Evolutionary conservation across 1,140 invertebrate genomes (phyloP).

Genomic region (Drosophila lini): DNA sequence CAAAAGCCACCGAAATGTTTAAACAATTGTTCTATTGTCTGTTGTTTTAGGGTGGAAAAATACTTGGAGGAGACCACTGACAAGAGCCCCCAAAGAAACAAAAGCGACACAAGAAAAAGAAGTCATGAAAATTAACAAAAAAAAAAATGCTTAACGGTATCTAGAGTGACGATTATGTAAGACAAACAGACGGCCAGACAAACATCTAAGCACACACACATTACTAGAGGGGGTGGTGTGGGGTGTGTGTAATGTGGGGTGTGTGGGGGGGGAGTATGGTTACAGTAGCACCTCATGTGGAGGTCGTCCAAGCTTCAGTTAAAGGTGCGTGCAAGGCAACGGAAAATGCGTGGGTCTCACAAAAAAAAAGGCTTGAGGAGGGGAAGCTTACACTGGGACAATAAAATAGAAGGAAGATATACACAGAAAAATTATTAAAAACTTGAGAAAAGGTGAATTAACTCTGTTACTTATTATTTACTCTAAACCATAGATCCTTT

Average conservation of each 20-base stretch:
- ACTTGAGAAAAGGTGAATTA: not conserved
- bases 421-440: not conserved
- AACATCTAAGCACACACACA: constrained; percentile 74
- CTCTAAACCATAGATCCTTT: not conserved
- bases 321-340: constrained; percentile 64
- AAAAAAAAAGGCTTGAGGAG: constrained; percentile 1
- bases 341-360: constrained; percentile 53
- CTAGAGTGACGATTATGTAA: constrained; percentile 83
- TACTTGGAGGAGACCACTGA: constrained; percentile 42
- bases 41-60: constrained; percentile 68
- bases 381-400: constrained; percentile 10
- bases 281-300: constrained; percentile 55
- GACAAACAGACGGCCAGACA: constrained; percentile 69
- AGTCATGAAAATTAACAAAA: constrained; percentile 36
- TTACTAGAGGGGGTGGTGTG: not conserved
- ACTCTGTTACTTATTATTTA: not conserved
- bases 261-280: constrained; percentile 1
- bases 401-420: not conserved
- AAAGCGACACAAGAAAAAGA: constrained; percentile 28
- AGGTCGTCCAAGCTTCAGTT: constrained; percentile 52
- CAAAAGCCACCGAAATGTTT: constrained; percentile 73
- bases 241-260: not conserved
- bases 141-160: constrained; percentile 60
- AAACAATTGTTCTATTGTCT: constrained; percentile 83
- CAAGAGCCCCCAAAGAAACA: constrained; percentile 5